Evolutionary conservation across 2,113 vertebrate genomes (phyloP), one percentile per base, ranked within the genome.

Genomic region (Monopterus albus): DNA sequence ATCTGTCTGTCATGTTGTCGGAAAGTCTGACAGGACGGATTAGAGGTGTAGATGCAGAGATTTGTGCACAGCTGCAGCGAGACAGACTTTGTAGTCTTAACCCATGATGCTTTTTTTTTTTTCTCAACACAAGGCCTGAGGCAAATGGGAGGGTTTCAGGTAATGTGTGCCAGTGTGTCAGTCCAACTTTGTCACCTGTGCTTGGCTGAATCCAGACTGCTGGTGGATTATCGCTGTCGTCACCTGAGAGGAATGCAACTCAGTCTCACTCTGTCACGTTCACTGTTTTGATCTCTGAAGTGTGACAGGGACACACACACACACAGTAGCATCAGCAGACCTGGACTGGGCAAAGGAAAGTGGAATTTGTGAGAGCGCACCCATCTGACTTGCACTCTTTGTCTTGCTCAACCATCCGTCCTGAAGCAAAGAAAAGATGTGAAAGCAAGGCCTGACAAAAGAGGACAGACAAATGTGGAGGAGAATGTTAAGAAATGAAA

Each of bases 1-100:
- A 43, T 75, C 74, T 75, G 78, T 88, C 84, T 57, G 76, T 89
- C 89, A 88, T 18, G 45, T 62, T 79, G 84, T 87, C 84, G 78
- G 15, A 9, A 11, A 46, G 47, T 78, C 75, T 80, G 83, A 82
- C 84, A 79, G 82, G 6, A 43, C 71, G 78, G 82, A 87, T 82
- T 88, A 88, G 66, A 82, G 69, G 63, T 21, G 53, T 9, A 51
- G 38, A 77, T 50, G 13, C 65, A 39, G 8, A 70, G 40, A 57
- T 74, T 53, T 51, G 49, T 65, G 58, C 17, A 20, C 23, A 35
- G 39, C 56, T 55, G 49, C 21, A n/a, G 40, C 59, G 33, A 70
- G 57, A 62, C 29, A 53, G 35, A 55, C 67, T 79, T 51, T 74
- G 72, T 63, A 78, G 71, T 70, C 60, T 57, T 81, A 64, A 83